Evolutionary conservation across 2,113 vertebrate species (phyloP).

Genomic region (Hoplias malabaricus): DNA sequence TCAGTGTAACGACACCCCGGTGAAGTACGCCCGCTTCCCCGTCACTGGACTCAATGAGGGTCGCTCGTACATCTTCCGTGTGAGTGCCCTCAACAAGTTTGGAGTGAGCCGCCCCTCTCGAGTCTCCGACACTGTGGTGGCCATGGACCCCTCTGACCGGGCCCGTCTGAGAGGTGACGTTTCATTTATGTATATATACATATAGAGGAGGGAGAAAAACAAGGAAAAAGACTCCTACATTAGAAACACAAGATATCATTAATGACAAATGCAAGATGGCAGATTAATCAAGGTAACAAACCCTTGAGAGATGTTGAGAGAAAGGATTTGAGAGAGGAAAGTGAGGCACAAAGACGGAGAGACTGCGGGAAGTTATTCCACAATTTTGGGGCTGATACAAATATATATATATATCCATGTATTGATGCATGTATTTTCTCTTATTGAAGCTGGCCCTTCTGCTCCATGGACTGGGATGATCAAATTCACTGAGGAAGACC

Average conservation of each 20-base stretch:
- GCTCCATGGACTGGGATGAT: conserved; percentile 98
- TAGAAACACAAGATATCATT: no score
- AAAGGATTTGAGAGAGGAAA: no score
- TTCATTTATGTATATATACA: no score
- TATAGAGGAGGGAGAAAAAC: no score
- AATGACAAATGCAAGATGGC: no score
- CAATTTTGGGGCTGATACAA: no score
- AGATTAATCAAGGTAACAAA: no score
- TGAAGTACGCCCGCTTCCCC: conserved; percentile 96
- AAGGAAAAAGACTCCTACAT: no score
- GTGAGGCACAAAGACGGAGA: no score
- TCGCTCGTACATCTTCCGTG: conserved; percentile 90
- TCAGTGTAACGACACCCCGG: conserved; percentile 92
- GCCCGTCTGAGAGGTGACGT: conserved; percentile 87
- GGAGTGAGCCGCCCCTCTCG: conserved; percentile 89
- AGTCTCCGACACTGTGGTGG: conserved; percentile 85
- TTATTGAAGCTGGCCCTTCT: conserved; percentile 81
- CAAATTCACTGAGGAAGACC: conserved; percentile 97
- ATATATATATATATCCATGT: neutral
- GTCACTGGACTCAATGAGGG: conserved; percentile 94
- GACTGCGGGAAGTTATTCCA: neutral
- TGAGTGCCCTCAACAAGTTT: conserved; percentile 86
- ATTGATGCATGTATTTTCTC: neutral
- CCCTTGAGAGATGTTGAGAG: no score
- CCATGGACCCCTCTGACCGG: conserved; percentile 91